A percentile compares a stretch with the other conserved stretches of the same genome.
These are phyloP conservation scores for Mimas tiliae DNA, from an alignment of 2,888 invertebrate species.

Conservation along the genomic window DNA sequence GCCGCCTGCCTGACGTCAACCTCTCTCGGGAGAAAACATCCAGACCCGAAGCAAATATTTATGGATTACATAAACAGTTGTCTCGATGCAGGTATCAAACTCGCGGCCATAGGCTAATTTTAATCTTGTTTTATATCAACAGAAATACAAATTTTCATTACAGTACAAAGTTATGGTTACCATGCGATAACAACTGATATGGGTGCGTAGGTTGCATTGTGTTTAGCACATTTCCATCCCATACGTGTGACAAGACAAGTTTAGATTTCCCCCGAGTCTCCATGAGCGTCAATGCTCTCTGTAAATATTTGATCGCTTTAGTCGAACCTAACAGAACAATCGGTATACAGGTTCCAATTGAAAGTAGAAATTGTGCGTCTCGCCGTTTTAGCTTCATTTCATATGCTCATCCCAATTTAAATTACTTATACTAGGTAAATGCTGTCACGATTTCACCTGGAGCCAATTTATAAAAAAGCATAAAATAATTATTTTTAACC, in stretches of 20 bases:
- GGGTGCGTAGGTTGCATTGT: slow-evolving; percentile 36
- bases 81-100: no score
- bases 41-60: no score
- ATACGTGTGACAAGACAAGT: slow-evolving; percentile 43
- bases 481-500: no score
- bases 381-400: background rate
- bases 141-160: background rate
- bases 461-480: no score
- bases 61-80: no score
- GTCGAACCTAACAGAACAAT: slow-evolving; percentile 35
- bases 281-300: slow-evolving; percentile 44
- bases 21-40: no score
- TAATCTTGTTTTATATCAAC: background rate
- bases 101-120: background rate
- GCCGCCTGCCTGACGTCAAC: no score
- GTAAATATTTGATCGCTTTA: slow-evolving; percentile 49
- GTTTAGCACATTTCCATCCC: slow-evolving; percentile 41
- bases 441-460: no score
- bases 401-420: background rate
- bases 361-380: background rate
- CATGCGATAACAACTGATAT: background rate
- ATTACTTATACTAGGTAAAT: no score
- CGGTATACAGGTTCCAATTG: slow-evolving; percentile 18
- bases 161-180: background rate
- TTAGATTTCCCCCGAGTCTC: slow-evolving; percentile 54